A percentile compares a stretch with the other conserved stretches of the same genome.
These are phyloP conservation scores for Elymnias hypermnestra DNA, from an alignment of 1,140 invertebrate species.

Conservation along the genomic window DNA sequence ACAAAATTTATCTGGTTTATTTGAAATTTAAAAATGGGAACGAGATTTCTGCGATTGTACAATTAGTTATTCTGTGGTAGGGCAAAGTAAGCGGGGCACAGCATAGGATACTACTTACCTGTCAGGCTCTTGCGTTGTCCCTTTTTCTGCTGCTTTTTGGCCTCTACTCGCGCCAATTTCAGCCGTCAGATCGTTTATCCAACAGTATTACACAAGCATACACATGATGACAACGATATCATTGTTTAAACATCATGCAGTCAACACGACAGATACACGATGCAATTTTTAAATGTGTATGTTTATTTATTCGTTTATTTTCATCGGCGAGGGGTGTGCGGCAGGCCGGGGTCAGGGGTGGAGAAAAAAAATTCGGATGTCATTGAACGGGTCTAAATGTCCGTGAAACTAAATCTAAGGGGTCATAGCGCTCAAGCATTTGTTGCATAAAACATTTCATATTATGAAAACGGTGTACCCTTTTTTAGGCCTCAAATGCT, in stretches of 20 bases:
- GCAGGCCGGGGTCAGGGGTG: conserved; percentile 60
- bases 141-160: conserved; percentile 94
- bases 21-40: too few species aligned
- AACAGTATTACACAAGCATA: conserved; percentile 53
- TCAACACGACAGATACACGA: conserved; percentile 67
- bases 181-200: conserved; percentile 36
- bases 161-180: conserved; percentile 80
- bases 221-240: conserved; percentile 60
- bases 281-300: conserved; percentile 56
- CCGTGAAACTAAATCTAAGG: conserved; percentile 55
- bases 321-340: conserved; percentile 62
- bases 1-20: too few species aligned
- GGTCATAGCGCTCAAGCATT: conserved; percentile 34
- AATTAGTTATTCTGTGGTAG: conserved; percentile 36
- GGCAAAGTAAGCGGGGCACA: conserved; percentile 47
- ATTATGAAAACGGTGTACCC: background rate
- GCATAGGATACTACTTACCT: conserved; percentile 80
- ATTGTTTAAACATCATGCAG: conserved; percentile 59
- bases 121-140: conserved; percentile 83
- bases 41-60: too few species aligned
- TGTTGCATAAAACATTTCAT: conserved; percentile 12
- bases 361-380: conserved; percentile 70
- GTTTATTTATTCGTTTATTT: conserved; percentile 45
- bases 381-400: conserved; percentile 66
- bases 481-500: conserved; percentile 36